phyloP scores from a whole-genome alignment of 2,888 invertebrate species.

The Metellina segmentata region DNA sequence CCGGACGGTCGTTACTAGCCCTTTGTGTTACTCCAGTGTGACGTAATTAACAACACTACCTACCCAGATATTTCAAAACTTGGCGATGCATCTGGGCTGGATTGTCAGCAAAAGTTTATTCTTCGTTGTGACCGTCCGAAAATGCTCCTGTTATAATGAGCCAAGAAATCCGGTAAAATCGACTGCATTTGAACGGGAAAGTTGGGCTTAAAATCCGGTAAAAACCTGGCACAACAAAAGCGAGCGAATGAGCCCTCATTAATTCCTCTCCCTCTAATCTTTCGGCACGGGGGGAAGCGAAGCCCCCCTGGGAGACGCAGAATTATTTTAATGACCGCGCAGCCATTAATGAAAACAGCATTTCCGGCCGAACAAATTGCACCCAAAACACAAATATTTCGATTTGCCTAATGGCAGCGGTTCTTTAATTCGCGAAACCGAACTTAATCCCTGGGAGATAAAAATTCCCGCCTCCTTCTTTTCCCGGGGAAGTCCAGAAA shows the following conservation, averaged over 20 bases:
- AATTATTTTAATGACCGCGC: neutral
- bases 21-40: no score
- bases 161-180: no score
- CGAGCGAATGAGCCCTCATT: neutral
- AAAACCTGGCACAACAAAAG: neutral
- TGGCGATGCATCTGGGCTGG: no score
- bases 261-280: neutral
- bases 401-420: conserved; percentile 71
- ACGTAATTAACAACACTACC: no score
- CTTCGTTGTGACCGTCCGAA: no score
- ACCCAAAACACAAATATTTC: conserved; percentile 76
- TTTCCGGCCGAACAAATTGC: conserved; percentile 55
- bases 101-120: no score
- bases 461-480: conserved; percentile 43
- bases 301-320: neutral
- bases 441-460: conserved; percentile 37
- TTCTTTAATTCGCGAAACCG: conserved; percentile 56
- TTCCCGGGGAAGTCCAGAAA: conserved; percentile 12
- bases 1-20: no score
- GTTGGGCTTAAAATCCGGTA: neutral
- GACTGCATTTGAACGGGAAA: no score
- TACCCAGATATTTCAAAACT: no score
- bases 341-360: conserved; percentile 52
- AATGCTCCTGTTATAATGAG: no score
- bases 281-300: neutral